phyloP scores from a whole-genome alignment of 2,888 invertebrate species.

The Margaritifera margaritifera region DNA sequence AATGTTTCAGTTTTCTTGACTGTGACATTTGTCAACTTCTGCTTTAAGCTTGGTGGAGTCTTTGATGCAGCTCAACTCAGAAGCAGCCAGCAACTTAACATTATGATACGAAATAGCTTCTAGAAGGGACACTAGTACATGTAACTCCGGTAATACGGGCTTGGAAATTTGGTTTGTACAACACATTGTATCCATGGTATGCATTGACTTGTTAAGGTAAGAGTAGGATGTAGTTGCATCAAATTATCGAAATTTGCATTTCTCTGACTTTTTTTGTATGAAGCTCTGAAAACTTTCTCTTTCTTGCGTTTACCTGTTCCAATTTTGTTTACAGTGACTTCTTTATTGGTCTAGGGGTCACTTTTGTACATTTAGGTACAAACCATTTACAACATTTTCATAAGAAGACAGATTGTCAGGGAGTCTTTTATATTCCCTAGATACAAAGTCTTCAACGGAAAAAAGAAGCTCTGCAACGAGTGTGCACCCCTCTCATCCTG shows the following conservation, averaged over 20 bases:
- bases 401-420: slow-evolving; percentile 4
- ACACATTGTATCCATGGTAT: slow-evolving; percentile 12
- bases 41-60: background rate
- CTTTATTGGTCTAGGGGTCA: slow-evolving; percentile 3
- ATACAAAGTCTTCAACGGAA: slow-evolving; percentile 15
- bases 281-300: slow-evolving; percentile 6
- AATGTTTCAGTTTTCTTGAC: background rate
- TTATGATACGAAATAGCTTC: too few species aligned
- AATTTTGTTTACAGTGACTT: background rate
- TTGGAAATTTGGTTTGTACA: too few species aligned
- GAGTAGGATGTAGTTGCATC: slow-evolving; percentile 3
- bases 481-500: slow-evolving; percentile 16
- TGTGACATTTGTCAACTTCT: too few species aligned
- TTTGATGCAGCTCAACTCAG: background rate
- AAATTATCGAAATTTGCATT: slow-evolving; percentile 4
- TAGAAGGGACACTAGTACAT: too few species aligned
- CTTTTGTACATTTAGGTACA: slow-evolving; percentile 9
- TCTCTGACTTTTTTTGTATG: background rate
- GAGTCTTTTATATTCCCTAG: slow-evolving; percentile 6
- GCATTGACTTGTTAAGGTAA: slow-evolving; percentile 1
- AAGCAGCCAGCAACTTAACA: background rate
- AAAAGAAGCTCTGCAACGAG: slow-evolving; percentile 13
- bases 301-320: slow-evolving; percentile 8
- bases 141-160: too few species aligned
- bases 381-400: slow-evolving; percentile 14